A percentile compares a stretch with the other conserved stretches of the same genome.
Evolutionary conservation across 2,797 vertebrate genomes (phyloP).

Genomic region (Trematocara caparti): DNA sequence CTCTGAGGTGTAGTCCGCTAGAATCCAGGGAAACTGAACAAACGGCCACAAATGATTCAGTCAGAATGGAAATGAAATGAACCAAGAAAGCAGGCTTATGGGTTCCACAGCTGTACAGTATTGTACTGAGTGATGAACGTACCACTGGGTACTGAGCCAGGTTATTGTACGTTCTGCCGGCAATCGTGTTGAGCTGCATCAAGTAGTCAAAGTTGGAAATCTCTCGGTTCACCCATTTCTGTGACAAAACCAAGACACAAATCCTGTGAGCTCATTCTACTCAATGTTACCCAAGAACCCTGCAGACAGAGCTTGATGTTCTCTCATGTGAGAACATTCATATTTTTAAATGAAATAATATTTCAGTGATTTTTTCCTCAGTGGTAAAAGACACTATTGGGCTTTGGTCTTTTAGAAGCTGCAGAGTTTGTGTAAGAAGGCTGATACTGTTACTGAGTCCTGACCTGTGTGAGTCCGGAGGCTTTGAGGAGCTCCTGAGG

Average conservation of each 20-base stretch:
- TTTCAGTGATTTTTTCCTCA: not conserved
- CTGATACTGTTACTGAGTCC: not conserved
- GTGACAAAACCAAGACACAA: not conserved
- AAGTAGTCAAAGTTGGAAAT: constrained; percentile 98
- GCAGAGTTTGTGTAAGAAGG: not conserved
- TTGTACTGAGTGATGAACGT: constrained; percentile 15
- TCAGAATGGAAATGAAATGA: not conserved
- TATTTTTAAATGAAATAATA: not conserved
- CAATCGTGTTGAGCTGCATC: constrained; percentile 97
- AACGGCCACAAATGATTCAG: not conserved
- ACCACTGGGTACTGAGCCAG: constrained; percentile 98
- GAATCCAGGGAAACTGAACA: constrained; percentile 92
- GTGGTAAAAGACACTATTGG: not conserved
- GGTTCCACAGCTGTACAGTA: not conserved
- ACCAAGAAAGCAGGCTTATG: not conserved
- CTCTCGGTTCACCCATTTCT: constrained; percentile 98
- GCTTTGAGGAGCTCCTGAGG: constrained; percentile 94
- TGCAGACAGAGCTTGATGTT: not conserved
- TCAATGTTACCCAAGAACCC: not conserved
- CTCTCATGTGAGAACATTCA: not conserved
- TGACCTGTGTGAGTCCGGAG: constrained; percentile 93
- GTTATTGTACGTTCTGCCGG: constrained; percentile 94
- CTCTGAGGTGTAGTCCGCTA: constrained; percentile 91
- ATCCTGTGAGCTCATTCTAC: not conserved
- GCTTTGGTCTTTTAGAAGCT: not conserved